Evolutionary conservation across 2,888 invertebrate genomes (phyloP).

Genomic region (Calephelis perditalis): DNA sequence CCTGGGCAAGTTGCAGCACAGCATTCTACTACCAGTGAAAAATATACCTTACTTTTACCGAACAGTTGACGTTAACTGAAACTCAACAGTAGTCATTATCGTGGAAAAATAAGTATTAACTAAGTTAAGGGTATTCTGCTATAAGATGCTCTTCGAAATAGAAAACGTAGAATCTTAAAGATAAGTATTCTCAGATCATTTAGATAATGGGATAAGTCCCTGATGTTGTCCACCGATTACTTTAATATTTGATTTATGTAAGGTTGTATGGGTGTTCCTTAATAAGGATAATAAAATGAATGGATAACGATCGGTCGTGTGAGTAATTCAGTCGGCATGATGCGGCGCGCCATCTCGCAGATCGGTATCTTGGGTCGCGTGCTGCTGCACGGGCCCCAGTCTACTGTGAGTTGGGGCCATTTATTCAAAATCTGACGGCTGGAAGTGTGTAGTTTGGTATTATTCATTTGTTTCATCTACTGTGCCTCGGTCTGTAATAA

Average conservation of each 20-base stretch:
- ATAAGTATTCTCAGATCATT: no score
- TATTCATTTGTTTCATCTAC: neutral
- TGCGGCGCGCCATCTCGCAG: conserved; percentile 61
- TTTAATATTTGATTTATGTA: conserved; percentile 25
- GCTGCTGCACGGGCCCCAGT: conserved; percentile 34
- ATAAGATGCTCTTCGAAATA: no score
- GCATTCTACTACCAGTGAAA: no score
- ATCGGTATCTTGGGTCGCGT: conserved; percentile 67
- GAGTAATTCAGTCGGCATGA: conserved; percentile 68
- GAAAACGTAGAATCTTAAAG: no score
- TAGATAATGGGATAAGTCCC: no score
- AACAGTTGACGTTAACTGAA: no score
- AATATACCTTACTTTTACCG: no score
- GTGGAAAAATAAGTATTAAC: no score
- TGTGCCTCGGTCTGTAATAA: no score
- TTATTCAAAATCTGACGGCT: conserved; percentile 30
- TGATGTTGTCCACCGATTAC: conserved; percentile 9
- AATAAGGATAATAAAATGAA: conserved; percentile 48
- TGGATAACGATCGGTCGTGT: conserved; percentile 57
- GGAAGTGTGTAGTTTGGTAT: conserved; percentile 30
- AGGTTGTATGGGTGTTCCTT: conserved; percentile 28
- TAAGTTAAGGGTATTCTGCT: no score
- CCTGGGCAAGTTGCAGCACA: no score
- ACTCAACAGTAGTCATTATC: no score
- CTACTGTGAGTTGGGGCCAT: conserved; percentile 1